Base-by-base conservation (phyloP, 2,797 vertebrate genomes). In the Esox lucius region DNA sequence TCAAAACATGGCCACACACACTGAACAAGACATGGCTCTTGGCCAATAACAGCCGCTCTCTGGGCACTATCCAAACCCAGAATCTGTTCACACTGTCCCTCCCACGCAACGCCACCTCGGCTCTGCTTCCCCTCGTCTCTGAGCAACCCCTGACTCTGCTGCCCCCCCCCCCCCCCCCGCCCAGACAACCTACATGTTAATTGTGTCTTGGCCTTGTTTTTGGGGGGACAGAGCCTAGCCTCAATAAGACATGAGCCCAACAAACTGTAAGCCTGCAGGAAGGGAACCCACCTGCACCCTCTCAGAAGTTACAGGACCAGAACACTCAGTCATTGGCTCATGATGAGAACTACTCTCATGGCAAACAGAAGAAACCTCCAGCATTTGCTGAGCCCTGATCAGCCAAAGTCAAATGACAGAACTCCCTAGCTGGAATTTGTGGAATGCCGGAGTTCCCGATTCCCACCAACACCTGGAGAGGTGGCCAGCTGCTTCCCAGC, bases 121-220 rank as follows among this genome's bases (percentile, higher is more conserved):
- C 84, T 81, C 87, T 85, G 86, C 81, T 85, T 83, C 81, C 81
- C 75, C 42, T 83, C 28, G 82, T 80, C 78, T 81, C 75, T 51
- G 72, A 84, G 73, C 85, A 86, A 42, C 39, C 39, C 39, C 39
- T 13, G 12, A 46, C 83, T 81, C 83, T 67, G 68, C 15, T 39
- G n/a, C n/a, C n/a, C n/a, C n/a, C n/a, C n/a, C n/a, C n/a, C 8
- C 35, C 42, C 3, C 8, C 35, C 42, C 3, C 66, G n/a, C 22
- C 22, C 67, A 13, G 17, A 4, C 17, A 33, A 39, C 33, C 31
- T 28, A 7, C 31, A 1, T 17, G 61, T 51, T 17, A 51, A 11
- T 22, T 0, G 70, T 78, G 67, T 22, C 70, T 74, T 13, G 3
- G 65, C 79, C 77, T 67, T 71, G 35, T 31, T 31, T 39, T 87